Evolutionary conservation across 2,888 invertebrate genomes (phyloP), one percentile per base, ranked within the genome.

Genomic region (Caenorhabditis doughertyi): DNA sequence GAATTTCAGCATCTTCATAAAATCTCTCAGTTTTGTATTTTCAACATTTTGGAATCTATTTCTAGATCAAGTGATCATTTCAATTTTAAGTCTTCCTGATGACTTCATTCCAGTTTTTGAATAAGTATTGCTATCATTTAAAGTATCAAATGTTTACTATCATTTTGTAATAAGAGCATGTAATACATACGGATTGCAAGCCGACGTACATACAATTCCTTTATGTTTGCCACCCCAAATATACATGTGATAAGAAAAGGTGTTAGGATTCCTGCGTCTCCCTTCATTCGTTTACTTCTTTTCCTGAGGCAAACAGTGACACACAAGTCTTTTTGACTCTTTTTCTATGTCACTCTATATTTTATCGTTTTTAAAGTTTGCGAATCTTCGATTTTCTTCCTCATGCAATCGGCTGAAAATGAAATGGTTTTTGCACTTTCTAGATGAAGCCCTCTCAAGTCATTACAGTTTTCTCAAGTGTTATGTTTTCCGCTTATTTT

Each of bases 241-340:
- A 64, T 73, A 42, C 53, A 73, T 55, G 73, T 73, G 64, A 73
- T 64, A 73, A 73, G 73, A 64, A 64, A n/a, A 60, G 64, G 62
- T 55, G 73, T 73, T 73, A 64, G 42, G 53, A 64, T 9, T 5
- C 18, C 73, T 73, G 73, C 73, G 73, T 64, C 55, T 73, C 73
- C 29, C 16, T 16, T 64, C n/a, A n/a, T n/a, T n/a, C 39, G 13
- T 25, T 21, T 29, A 44, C 44, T 51, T 25, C 44, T 51, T 55
- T 39, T 58, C 47, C n/a, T 35, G 32, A 47, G 49, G 51, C 71
- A 73, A 60, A 73, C 73, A 73, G 73, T 73, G 73, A 73, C 64
- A 62, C 72, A 62, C 51, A 68, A 58, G 27, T 39, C 58, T 23
- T 35, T 58, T 65, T 65, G 39, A 65, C 65, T 65, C 65, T 65